phyloP scores from a whole-genome alignment of 2,113 vertebrate species.

The Daboia siamensis region DNA sequence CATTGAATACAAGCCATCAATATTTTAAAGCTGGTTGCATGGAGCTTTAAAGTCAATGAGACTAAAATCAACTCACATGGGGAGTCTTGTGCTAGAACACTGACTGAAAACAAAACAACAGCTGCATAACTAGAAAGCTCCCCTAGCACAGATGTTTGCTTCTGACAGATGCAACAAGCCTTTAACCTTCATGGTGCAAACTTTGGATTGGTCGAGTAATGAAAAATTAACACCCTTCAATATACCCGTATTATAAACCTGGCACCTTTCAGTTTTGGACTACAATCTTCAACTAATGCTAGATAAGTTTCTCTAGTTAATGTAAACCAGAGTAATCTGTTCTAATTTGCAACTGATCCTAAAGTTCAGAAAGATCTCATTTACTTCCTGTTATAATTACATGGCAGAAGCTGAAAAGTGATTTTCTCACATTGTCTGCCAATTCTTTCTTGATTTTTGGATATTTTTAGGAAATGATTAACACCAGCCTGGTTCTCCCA shows the following conservation, averaged over 20 bases:
- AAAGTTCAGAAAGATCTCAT: neutral
- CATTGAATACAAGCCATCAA: neutral
- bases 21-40: neutral
- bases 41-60: neutral
- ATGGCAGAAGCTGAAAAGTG: neutral
- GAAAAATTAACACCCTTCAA: neutral
- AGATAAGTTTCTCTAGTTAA: neutral
- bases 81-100: neutral
- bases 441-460: neutral
- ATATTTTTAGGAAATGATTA: neutral
- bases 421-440: neutral
- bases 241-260: neutral
- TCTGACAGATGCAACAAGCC: neutral
- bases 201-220: neutral
- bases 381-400: neutral
- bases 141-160: slow-evolving; percentile 12
- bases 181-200: slow-evolving; percentile 26
- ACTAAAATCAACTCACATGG: neutral
- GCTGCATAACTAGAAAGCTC: neutral
- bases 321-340: slow-evolving; percentile 4
- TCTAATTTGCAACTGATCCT: neutral
- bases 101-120: neutral
- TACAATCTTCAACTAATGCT: neutral
- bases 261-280: neutral
- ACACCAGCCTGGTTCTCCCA: neutral